These are phyloP conservation scores for Aleiodes alternator DNA, from an alignment of 2,888 invertebrate genomes.

Conservation along the genomic window DNA sequence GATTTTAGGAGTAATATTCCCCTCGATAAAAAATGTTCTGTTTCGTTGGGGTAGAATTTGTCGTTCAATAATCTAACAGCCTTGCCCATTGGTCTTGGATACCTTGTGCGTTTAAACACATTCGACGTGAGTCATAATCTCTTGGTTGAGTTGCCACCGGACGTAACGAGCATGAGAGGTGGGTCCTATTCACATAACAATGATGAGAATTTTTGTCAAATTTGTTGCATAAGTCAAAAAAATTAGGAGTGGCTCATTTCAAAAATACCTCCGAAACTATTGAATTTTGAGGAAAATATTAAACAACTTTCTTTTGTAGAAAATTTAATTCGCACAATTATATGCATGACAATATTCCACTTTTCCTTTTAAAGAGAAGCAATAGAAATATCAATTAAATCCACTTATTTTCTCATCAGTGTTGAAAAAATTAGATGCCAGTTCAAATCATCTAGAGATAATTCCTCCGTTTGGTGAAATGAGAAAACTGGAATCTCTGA, in stretches of 20 bases:
- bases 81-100: slow-evolving; percentile 89
- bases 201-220: neutral
- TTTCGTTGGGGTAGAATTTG: slow-evolving; percentile 81
- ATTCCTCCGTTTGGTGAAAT: slow-evolving; percentile 85
- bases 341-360: too few relatives aligned
- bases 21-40: neutral
- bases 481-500: slow-evolving; percentile 84
- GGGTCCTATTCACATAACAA: slow-evolving; percentile 58
- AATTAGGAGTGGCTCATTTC: neutral
- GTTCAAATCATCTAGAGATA: slow-evolving; percentile 82
- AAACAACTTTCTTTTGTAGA: too few relatives aligned
- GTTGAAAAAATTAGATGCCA: slow-evolving; percentile 84
- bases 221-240: slow-evolving; percentile 33
- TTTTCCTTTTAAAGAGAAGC: too few relatives aligned
- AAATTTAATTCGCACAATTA: too few relatives aligned
- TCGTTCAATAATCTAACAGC: slow-evolving; percentile 85
- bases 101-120: slow-evolving; percentile 85
- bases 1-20: too few relatives aligned
- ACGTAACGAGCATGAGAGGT: slow-evolving; percentile 90
- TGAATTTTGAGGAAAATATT: too few relatives aligned
- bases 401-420: slow-evolving; percentile 73
- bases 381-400: neutral
- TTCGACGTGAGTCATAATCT: slow-evolving; percentile 86
- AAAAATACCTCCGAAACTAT: neutral
- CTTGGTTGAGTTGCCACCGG: slow-evolving; percentile 85